phyloP scores from a whole-genome alignment of 2,888 invertebrate genomes.

The Ornithoptera alexandrae region DNA sequence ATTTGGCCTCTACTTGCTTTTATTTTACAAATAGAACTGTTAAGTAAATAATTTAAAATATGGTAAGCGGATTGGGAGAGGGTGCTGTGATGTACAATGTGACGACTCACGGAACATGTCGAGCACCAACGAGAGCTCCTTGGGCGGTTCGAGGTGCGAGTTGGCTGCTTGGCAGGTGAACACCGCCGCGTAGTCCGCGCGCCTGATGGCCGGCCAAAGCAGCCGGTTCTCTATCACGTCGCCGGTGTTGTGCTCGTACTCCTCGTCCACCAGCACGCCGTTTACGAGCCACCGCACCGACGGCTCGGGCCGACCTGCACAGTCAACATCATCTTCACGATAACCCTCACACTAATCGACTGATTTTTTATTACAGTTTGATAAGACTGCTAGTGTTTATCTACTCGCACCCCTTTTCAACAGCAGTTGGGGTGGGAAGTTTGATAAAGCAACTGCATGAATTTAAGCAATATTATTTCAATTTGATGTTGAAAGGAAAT shows the following conservation, averaged over 20 bases:
- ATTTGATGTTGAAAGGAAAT: too few species aligned
- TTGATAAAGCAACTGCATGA: too few species aligned
- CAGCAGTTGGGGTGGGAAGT: too few species aligned
- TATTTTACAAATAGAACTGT: too few species aligned
- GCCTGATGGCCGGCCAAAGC: constrained; percentile 85
- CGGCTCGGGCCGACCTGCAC: constrained; percentile 87
- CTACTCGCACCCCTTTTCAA: too few species aligned
- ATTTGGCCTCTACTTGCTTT: too few species aligned
- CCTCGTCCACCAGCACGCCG: constrained; percentile 88
- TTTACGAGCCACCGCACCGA: constrained; percentile 91
- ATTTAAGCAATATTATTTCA: too few species aligned
- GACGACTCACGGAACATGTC: constrained; percentile 88
- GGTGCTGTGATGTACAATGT: not conserved
- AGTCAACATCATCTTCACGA: not conserved
- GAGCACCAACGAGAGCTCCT: constrained; percentile 86
- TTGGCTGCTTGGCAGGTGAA: constrained; percentile 94
- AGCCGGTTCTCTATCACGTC: constrained; percentile 92
- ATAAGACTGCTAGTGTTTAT: too few species aligned
- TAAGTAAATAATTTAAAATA: too few species aligned
- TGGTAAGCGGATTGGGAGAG: not conserved
- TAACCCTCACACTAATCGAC: not conserved
- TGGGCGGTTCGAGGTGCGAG: constrained; percentile 89
- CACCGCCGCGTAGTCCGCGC: constrained; percentile 90
- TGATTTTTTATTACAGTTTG: too few species aligned
- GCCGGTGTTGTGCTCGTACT: constrained; percentile 90